phyloP scores from a whole-genome alignment of 1,140 invertebrate genomes.

The Zaprionus africanus region DNA sequence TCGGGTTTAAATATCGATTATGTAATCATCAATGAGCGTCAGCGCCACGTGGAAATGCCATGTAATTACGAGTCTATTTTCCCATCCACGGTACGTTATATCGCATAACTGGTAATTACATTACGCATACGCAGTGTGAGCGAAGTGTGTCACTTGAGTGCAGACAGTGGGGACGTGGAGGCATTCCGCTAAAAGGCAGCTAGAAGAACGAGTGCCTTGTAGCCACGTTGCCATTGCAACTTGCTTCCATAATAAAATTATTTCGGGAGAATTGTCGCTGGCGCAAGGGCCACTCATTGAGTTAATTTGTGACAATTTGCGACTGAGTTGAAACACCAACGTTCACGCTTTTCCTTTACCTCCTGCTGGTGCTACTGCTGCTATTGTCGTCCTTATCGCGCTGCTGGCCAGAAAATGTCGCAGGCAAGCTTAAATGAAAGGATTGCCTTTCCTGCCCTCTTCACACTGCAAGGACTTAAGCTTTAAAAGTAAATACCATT shows the following conservation, averaged over 20 bases:
- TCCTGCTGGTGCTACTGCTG: neutral
- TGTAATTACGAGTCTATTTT: conserved; percentile 50
- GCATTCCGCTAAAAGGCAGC: neutral
- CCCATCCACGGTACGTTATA: conserved; percentile 24
- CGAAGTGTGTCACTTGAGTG: neutral
- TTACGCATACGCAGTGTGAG: conserved; percentile 62
- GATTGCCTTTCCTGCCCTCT: conserved; percentile 21
- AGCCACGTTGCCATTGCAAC: conserved; percentile 2
- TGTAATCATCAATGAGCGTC: conserved; percentile 62
- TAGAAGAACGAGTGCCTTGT: neutral
- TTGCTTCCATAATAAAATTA: conserved; percentile 69
- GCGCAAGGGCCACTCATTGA: conserved; percentile 69
- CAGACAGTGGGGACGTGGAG: neutral
- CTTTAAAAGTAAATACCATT: conserved; percentile 70
- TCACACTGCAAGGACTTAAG: neutral
- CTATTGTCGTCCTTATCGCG: conserved; percentile 2
- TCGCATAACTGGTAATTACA: conserved; percentile 49
- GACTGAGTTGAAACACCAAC: conserved; percentile 53
- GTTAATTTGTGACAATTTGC: conserved; percentile 74
- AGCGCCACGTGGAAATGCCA: conserved; percentile 57
- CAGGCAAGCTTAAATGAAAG: conserved; percentile 17
- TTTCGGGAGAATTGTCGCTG: conserved; percentile 56
- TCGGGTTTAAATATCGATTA: conserved; percentile 59
- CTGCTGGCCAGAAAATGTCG: conserved; percentile 21
- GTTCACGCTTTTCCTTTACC: conserved; percentile 44